Base-by-base conservation (phyloP, 2,113 vertebrate genomes). In the Promerops cafer region DNA sequence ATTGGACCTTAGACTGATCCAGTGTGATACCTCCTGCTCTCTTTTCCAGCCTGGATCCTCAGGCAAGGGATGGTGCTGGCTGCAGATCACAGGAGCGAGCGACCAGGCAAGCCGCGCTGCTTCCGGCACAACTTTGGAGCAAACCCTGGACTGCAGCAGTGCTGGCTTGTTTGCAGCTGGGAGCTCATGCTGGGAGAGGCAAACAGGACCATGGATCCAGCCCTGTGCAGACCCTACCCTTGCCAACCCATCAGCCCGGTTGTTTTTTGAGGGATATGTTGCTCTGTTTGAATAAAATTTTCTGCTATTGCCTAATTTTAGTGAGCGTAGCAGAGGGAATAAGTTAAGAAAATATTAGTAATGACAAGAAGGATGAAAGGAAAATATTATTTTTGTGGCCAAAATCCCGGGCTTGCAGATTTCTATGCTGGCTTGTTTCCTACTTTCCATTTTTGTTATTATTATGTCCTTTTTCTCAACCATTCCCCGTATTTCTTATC, bases 1-100 rank as follows among this genome's bases (percentile, higher is more conserved):
- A 2, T 2, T 39, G 75, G 42, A n/a, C 13, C 5, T 74, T 45
- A 15, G 30, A 31, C 13, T 66, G 83, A 94, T 93, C 42, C 0
- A 0, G 8, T 74, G 63, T 93, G 93, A 92, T 72, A 88, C 18
- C 24, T 77, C 42, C 70, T 37, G 5, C 0, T 26, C 11, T 63
- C 59, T 83, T 93, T 93, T 87, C 59, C 86, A 94, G 72, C 60
- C 52, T 72, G 83, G 42, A 89, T 95, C 83, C 83, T 70, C 39
- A 66, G 89, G 71, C 28, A 5, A 74, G 59, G 1, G 9, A 35
- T 61, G 70, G n/a, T 76, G 53, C n/a, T 95, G 92, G 90, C 76
- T 77, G 18, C 9, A 37, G 50, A 83, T 92, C 64, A 94, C 45
- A 94, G 54, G 8, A 52, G 11, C 0, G 0, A 83, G 49, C 0